Base-by-base conservation (phyloP, 2,888 invertebrate species). In the Eulithis testata region DNA sequence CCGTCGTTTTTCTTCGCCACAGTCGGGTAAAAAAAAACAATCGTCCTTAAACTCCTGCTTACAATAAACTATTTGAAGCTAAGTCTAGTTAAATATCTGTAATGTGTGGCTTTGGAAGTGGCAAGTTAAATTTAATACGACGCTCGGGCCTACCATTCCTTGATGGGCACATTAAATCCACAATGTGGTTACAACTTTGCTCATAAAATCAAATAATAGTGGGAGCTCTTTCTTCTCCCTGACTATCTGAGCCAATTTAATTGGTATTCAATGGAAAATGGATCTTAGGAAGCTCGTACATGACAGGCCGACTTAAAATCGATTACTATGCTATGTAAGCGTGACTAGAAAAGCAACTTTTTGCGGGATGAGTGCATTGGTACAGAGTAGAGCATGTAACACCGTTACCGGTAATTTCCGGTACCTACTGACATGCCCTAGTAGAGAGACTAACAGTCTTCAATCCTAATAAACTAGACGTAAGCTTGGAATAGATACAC, bases 151-250 rank as follows among this genome's bases (percentile, higher is more conserved):
- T 9, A 14, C 53, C 58, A 52, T 68, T 70, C 70, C 65, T 44
- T 71, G 75, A 72, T 73, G 70, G 55, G 65, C 65, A 68, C 72
- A 75, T 76, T 73, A 77, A 73, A 72, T 68, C 67, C 65, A 61
- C 63, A 63, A 63, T 69, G 65, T 63, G 72, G 72, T 71, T 73
- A 68, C 69, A 79, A 76, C 69, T 76, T 73, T 47, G 45, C 52
- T 61, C 60, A 70, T 79, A 77, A 80, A 79, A 76, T 74, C 75
- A 65, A 70, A 73, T 73, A 75, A 73, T 76, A 74, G 73, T 68
- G 63, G 58, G 63, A 70, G 45, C 71, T 71, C 51, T 65, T 65
- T 67, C 57, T 61, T 52, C 59, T 60, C 11, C 53, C 8, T 57
- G 31, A 51, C 14, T 14, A 60, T 65, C 27, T 60, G 47, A 43